A percentile compares a stretch with the other conserved stretches of the same genome.
phyloP scores from a whole-genome alignment of 2,888 invertebrate genomes.

The Tetragnatha montana region DNA sequence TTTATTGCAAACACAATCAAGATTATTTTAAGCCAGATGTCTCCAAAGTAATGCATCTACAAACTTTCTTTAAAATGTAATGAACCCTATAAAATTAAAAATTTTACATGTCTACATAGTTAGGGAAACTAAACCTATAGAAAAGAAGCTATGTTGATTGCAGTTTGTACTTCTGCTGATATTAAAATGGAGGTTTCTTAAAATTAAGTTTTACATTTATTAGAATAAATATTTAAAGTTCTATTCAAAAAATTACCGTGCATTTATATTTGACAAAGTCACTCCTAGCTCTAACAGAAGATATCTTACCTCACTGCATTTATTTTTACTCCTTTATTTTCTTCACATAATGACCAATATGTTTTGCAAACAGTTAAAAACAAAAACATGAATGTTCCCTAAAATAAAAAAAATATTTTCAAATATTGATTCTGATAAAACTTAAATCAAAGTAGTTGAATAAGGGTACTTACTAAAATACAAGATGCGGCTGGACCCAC shows the following conservation, averaged over 20 bases:
- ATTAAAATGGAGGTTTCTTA: too few relatives aligned
- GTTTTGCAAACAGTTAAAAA: constrained; percentile 48
- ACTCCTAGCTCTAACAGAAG: not conserved
- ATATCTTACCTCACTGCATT: constrained; percentile 37
- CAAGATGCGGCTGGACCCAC: constrained; percentile 92
- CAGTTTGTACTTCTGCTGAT: too few relatives aligned
- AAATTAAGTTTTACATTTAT: too few relatives aligned
- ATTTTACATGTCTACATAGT: too few relatives aligned
- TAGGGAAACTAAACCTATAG: too few relatives aligned
- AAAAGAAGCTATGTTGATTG: too few relatives aligned
- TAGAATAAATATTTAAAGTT: too few relatives aligned
- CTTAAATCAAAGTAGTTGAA: not conserved
- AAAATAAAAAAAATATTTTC: constrained; percentile 18
- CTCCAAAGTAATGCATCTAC: not conserved
- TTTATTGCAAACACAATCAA: not conserved
- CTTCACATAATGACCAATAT: constrained; percentile 15
- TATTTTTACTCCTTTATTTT: constrained; percentile 51
- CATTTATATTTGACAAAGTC: too few relatives aligned
- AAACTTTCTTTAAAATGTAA: not conserved
- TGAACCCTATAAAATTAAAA: too few relatives aligned
- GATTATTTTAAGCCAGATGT: not conserved
- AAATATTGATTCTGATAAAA: not conserved
- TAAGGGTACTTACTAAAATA: constrained; percentile 83
- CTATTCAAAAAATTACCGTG: too few relatives aligned
- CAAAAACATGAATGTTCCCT: constrained; percentile 59